Evolutionary conservation across 2,888 invertebrate genomes (phyloP).

Genomic region (Antheraea assamensis): DNA sequence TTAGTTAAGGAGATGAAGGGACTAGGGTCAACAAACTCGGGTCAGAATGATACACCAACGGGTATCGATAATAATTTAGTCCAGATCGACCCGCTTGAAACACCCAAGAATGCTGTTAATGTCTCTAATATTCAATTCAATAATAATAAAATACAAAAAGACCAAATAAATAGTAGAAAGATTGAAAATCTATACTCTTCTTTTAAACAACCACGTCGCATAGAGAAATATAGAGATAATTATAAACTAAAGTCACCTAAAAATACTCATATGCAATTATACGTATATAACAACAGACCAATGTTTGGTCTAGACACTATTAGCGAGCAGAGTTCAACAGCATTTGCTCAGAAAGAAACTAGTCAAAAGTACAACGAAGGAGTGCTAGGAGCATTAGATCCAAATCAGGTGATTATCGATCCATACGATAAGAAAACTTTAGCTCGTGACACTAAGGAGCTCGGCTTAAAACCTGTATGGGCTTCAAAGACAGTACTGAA

Average conservation of each 20-base stretch:
- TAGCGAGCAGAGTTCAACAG: neutral
- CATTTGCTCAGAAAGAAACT: conserved; percentile 10
- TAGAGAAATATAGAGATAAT: neutral
- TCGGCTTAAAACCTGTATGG: conserved; percentile 21
- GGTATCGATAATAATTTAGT: conserved; percentile 31
- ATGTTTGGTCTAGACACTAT: neutral
- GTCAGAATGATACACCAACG: conserved; percentile 16
- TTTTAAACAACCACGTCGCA: conserved; percentile 15
- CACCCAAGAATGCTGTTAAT: conserved; percentile 30
- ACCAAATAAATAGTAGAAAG: neutral
- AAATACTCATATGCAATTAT: neutral
- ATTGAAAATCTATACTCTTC: conserved; percentile 10
- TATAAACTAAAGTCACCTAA: neutral
- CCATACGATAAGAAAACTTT: conserved; percentile 33
- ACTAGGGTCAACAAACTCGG: conserved; percentile 33
- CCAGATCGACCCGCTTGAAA: conserved; percentile 32
- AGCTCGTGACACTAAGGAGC: conserved; percentile 24
- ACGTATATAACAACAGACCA: neutral
- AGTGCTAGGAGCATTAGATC: neutral
- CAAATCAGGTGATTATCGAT: conserved; percentile 27
- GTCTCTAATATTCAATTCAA: conserved; percentile 35
- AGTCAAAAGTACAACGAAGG: neutral
- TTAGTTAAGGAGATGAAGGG: conserved; percentile 47
- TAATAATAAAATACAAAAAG: conserved; percentile 7
- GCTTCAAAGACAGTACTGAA: neutral